Evolutionary conservation across 2,888 invertebrate genomes (phyloP).

Genomic region (Mythimna lalbum): DNA sequence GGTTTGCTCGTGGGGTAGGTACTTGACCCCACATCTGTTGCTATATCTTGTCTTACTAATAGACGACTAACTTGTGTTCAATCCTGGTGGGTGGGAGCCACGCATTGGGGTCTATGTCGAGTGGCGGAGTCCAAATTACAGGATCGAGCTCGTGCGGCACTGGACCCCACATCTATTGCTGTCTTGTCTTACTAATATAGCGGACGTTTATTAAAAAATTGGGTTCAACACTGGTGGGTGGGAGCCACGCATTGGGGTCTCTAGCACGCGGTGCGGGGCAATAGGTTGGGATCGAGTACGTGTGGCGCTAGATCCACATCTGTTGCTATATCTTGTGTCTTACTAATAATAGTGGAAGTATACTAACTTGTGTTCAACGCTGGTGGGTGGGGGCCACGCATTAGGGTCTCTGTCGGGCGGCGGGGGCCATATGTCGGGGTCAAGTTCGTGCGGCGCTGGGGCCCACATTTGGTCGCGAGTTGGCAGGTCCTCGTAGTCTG

Average conservation of each 20-base stretch:
- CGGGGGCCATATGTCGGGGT: conserved; percentile 95
- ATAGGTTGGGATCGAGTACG: conserved; percentile 94
- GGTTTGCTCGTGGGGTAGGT: too few relatives aligned
- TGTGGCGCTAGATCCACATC: conserved; percentile 87
- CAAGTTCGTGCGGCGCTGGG: conserved; percentile 90
- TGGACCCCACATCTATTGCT: conserved; percentile 75
- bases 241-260: conserved; percentile 97
- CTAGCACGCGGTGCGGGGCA: conserved; percentile 92
- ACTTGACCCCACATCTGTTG: too few relatives aligned
- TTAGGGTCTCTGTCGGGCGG: conserved; percentile 93
- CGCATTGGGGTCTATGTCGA: conserved; percentile 94
- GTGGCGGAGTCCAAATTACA: conserved; percentile 94
- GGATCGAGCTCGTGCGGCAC: conserved; percentile 92
- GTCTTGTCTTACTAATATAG: conserved; percentile 78
- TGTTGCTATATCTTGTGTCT: conserved; percentile 50
- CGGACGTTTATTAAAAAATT: too few relatives aligned
- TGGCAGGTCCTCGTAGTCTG: conserved; percentile 88
- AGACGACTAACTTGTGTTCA: conserved; percentile 92
- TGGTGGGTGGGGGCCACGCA: conserved; percentile 96
- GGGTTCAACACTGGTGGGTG: conserved; percentile 95
- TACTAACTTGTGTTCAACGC: conserved; percentile 93
- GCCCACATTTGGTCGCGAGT: conserved; percentile 86
- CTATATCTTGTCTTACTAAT: background rate
- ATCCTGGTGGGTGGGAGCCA: conserved; percentile 96
- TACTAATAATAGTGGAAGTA: background rate